Conservation (phyloP, 2,113 vertebrate genomes). For the Numida meleagris region DNA sequence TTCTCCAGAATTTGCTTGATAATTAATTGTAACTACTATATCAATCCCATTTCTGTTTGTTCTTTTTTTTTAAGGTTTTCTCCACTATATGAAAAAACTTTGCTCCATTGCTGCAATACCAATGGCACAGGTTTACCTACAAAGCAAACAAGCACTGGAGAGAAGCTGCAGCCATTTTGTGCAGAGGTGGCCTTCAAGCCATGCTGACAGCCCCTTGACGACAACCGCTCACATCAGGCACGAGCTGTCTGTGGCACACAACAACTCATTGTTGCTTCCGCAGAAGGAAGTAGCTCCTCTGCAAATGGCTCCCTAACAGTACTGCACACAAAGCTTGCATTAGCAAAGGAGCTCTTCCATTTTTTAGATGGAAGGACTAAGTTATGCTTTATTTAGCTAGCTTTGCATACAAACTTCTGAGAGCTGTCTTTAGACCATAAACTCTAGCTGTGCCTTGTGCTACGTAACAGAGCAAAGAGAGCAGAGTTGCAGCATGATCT, state of each 20-base stretch:
- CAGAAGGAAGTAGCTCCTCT: background rate
- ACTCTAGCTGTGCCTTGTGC: background rate
- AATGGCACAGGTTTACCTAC: background rate
- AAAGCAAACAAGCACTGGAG: background rate
- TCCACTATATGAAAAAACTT: background rate
- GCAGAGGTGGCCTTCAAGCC: rapidly evolving
- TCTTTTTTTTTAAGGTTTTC: background rate
- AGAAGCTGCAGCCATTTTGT: background rate
- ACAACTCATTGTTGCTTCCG: background rate
- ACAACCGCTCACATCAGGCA: background rate
- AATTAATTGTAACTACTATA: background rate
- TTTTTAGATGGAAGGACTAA: background rate
- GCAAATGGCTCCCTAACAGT: background rate
- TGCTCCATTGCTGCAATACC: background rate
- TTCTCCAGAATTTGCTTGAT: background rate
- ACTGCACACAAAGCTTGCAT: rapidly evolving
- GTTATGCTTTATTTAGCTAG: background rate
- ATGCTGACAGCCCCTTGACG: rapidly evolving
- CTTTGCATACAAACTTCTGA: background rate
- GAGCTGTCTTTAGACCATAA: background rate
- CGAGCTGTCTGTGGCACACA: rapidly evolving
- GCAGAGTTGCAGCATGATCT: background rate
- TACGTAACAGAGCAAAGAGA: background rate
- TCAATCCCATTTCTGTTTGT: background rate
- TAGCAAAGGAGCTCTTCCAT: background rate